Evolutionary conservation across 2,888 invertebrate genomes (phyloP), one percentile per base, ranked within the genome.

Genomic region (Amorpha juglandis): DNA sequence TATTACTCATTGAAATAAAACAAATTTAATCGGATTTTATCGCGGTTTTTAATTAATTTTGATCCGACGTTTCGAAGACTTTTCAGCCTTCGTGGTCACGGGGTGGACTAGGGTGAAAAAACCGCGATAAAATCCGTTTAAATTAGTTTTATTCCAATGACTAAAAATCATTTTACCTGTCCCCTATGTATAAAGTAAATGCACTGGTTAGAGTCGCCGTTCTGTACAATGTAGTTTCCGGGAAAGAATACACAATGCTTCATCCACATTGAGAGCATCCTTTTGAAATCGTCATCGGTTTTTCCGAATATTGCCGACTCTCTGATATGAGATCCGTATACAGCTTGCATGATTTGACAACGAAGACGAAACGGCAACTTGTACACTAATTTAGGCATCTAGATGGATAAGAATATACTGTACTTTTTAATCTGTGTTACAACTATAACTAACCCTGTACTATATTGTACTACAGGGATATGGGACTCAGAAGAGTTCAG

Each of bases 131-230:
- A n/a, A n/a, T n/a, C n/a, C n/a, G n/a, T n/a, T n/a, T n/a, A n/a
- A n/a, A n/a, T n/a, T n/a, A n/a, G n/a, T n/a, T n/a, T n/a, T n/a
- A n/a, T n/a, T n/a, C n/a, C n/a, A n/a, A n/a, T n/a, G n/a, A n/a
- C n/a, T n/a, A n/a, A n/a, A n/a, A 45, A 7, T 16, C 35, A 33
- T 68, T 73, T 74, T 75, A 94, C 94, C 84, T 94, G 92, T 70
- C 94, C 94, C 72, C 91, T 84, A 72, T 94, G 93, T 78, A 94
- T 94, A 67, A 94, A 94, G 72, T 94, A 94, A 80, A 94, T 94
- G 67, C 93, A 91, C 69, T 94, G 93, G 73, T 94, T 92, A 0
- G 93, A 91, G 73, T 94, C 94, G 0, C 94, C 94, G 48, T 91
- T 89, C 71, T 94, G 94, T 11, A 94, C 94, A 11, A 94, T 94